Percentiles rank a stretch among this genome's conserved stretches.
Evolutionary conservation across 1,140 invertebrate genomes (phyloP).

Genomic region (Drosophila navojoa): DNA sequence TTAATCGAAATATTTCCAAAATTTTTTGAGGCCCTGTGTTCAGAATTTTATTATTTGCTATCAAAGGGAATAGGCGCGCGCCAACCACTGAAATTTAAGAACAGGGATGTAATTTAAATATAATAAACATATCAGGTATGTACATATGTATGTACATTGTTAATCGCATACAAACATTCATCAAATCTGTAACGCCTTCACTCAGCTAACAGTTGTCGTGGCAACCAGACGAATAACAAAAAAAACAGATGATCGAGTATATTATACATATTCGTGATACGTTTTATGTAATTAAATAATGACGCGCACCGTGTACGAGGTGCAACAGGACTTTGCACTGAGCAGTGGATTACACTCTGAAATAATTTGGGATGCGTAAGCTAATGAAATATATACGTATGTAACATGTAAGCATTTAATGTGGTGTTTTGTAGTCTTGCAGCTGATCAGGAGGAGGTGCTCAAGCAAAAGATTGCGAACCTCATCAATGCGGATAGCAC

Average conservation of each 20-base stretch:
- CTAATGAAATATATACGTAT: conserved; percentile 10
- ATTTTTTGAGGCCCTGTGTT: no score
- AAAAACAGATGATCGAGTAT: conserved; percentile 1
- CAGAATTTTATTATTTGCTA: no score
- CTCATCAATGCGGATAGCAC: conserved; percentile 44
- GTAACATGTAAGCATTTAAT: not conserved
- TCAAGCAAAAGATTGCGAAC: conserved; percentile 66
- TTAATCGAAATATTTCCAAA: no score
- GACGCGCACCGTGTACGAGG: conserved; percentile 62
- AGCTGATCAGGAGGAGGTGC: conserved; percentile 62
- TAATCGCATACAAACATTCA: not conserved
- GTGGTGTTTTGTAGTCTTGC: conserved; percentile 34
- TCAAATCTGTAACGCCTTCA: not conserved
- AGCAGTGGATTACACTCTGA: conserved; percentile 62
- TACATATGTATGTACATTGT: not conserved
- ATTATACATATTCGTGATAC: conserved; percentile 1
- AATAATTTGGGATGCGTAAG: conserved; percentile 80
- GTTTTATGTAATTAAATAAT: conserved; percentile 12
- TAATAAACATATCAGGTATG: not conserved
- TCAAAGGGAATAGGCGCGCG: not conserved
- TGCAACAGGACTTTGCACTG: conserved; percentile 73
- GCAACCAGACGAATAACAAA: conserved; percentile 12
- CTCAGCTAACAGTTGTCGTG: conserved; percentile 8
- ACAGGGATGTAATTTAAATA: conserved; percentile 1
- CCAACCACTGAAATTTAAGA: not conserved